Conservation (phyloP, 2,797 vertebrate species). For the Macropus fuliginosus region DNA sequence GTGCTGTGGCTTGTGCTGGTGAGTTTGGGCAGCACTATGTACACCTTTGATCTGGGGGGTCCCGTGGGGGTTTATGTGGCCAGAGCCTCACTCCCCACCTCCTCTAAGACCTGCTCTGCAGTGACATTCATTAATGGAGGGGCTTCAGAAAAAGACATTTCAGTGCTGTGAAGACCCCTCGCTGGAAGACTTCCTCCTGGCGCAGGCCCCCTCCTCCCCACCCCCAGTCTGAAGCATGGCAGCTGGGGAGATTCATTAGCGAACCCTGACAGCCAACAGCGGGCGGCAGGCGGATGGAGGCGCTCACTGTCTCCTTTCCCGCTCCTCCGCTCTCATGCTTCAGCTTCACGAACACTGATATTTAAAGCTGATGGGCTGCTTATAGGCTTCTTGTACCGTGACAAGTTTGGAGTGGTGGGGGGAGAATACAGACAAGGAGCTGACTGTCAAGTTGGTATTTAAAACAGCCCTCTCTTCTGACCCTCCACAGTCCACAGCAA, state of each 20-base stretch:
- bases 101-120: slow-evolving; percentile 54
- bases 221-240: slow-evolving; percentile 79
- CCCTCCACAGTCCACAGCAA: slow-evolving; percentile 76
- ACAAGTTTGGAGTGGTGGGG: slow-evolving; percentile 83
- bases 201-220: slow-evolving; percentile 46
- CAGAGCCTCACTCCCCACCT: not conserved
- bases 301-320: slow-evolving; percentile 83
- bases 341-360: slow-evolving; percentile 84
- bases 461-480: slow-evolving; percentile 80
- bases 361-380: slow-evolving; percentile 86
- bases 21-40: too few species aligned
- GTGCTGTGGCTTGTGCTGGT: too few species aligned
- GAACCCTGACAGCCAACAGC: slow-evolving; percentile 85
- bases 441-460: slow-evolving; percentile 80
- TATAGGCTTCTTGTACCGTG: slow-evolving; percentile 85
- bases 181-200: slow-evolving; percentile 61
- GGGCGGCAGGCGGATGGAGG: slow-evolving; percentile 72
- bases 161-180: slow-evolving; percentile 76
- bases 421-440: slow-evolving; percentile 77
- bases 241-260: slow-evolving; percentile 88
- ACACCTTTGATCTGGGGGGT: not conserved
- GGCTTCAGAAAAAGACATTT: slow-evolving; percentile 80
- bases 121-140: slow-evolving; percentile 80
- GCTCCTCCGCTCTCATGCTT: slow-evolving; percentile 83
- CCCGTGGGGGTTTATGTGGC: not conserved